phyloP scores from a whole-genome alignment of 1,140 invertebrate genomes.

The Battus philenor region DNA sequence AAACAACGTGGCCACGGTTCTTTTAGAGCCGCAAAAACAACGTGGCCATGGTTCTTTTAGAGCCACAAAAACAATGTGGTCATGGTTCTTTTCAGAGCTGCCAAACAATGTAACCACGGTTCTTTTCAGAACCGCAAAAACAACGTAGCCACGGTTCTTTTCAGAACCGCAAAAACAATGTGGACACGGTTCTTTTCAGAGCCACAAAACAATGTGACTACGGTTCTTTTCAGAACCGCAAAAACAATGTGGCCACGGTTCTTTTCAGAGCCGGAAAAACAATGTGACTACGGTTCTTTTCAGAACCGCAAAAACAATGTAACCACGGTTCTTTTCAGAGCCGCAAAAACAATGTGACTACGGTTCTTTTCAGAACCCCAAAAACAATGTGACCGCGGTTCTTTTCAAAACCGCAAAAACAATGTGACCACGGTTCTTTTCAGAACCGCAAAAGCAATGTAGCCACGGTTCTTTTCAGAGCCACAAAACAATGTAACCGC shows the following conservation, averaged over 20 bases:
- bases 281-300: background rate
- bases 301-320: conserved; percentile 5
- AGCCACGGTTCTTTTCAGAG: conserved; percentile 7
- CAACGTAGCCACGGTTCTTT: conserved; percentile 6
- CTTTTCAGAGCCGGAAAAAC: too few relatives aligned
- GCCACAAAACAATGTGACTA: background rate
- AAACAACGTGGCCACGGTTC: conserved; percentile 17
- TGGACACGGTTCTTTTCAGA: too few relatives aligned
- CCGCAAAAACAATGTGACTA: conserved; percentile 16
- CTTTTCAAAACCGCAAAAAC: conserved; percentile 4
- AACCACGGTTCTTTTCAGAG: conserved; percentile 14
- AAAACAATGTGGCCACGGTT: conserved; percentile 5
- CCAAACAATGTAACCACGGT: conserved; percentile 14
- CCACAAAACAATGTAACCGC: conserved; percentile 15
- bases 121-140: conserved; percentile 10
- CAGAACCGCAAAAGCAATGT: conserved; percentile 11
- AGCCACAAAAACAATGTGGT: conserved; percentile 14
- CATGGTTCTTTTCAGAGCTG: conserved; percentile 10
- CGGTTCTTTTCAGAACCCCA: conserved; percentile 7
- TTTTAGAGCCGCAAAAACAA: conserved; percentile 12
- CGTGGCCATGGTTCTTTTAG: conserved; percentile 17
- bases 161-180: conserved; percentile 5
- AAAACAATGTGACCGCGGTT: conserved; percentile 5
- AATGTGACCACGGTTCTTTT: conserved; percentile 18
- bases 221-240: background rate